phyloP scores from a whole-genome alignment of 2,797 vertebrate species.

The Cyclura pinguis region DNA sequence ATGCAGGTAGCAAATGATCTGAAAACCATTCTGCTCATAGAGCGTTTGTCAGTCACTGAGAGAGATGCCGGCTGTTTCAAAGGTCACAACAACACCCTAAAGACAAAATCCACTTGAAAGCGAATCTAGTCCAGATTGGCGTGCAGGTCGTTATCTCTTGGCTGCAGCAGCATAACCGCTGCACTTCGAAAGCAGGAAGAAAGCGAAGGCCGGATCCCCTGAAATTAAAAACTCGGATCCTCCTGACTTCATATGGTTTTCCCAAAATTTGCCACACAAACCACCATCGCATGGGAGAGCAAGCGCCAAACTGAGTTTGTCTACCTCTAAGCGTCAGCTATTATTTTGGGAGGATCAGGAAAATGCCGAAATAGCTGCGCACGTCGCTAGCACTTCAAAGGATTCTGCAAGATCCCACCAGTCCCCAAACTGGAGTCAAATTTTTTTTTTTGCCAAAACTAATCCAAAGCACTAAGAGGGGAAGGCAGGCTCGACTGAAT shows the following conservation, averaged over 20 bases:
- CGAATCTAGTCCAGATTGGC: background rate
- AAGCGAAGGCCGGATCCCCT: too few species aligned
- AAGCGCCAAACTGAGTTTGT: too few species aligned
- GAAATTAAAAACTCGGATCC: too few species aligned
- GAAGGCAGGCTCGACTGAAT: background rate
- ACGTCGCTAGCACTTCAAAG: background rate
- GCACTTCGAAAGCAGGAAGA: background rate
- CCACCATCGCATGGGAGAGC: too few species aligned
- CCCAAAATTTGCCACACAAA: too few species aligned
- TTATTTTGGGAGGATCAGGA: background rate
- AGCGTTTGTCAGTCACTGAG: background rate
- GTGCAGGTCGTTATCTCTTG: background rate
- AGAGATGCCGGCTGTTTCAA: accelerated
- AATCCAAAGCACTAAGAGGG: background rate
- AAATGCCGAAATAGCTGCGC: background rate
- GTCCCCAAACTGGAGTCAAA: background rate
- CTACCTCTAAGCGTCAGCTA: background rate
- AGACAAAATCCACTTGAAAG: background rate
- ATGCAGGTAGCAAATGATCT: background rate
- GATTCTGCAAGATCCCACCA: background rate
- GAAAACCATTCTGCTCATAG: background rate
- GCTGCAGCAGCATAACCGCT: background rate
- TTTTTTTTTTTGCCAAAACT: background rate
- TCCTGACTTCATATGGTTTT: too few species aligned
- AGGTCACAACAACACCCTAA: background rate